phyloP scores from a whole-genome alignment of 2,797 vertebrate species.

The Melopsittacus undulatus region DNA sequence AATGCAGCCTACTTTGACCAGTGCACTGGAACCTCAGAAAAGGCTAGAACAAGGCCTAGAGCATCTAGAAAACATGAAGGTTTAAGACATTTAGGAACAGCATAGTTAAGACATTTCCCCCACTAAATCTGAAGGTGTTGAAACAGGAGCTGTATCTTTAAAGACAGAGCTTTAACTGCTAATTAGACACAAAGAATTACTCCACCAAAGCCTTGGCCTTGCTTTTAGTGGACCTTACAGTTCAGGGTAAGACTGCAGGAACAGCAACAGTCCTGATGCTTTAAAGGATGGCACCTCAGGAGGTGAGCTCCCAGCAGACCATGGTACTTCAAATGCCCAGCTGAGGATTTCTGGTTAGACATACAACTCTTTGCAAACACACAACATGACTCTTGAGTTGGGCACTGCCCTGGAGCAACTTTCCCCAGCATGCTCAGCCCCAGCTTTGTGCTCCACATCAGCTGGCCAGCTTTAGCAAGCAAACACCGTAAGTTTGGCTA shows the following conservation, averaged over 20 bases:
- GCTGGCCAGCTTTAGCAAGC: background rate
- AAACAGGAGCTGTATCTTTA: background rate
- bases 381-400: background rate
- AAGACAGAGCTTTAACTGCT: background rate
- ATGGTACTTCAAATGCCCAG: background rate
- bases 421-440: background rate
- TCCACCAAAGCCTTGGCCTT: background rate
- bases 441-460: background rate
- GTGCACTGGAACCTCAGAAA: background rate
- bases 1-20: background rate
- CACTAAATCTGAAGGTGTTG: background rate
- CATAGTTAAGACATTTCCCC: background rate
- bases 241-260: background rate
- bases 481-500: background rate
- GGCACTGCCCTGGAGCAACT: background rate
- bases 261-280: background rate
- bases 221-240: background rate
- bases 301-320: background rate
- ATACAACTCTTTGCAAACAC: background rate
- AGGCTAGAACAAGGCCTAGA: background rate
- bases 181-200: background rate
- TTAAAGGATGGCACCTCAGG: background rate
- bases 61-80: background rate
- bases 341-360: background rate
- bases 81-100: background rate